These are phyloP conservation scores for Halictus quadricinctus DNA, from an alignment of 2,888 invertebrate species.

Conservation along the genomic window DNA sequence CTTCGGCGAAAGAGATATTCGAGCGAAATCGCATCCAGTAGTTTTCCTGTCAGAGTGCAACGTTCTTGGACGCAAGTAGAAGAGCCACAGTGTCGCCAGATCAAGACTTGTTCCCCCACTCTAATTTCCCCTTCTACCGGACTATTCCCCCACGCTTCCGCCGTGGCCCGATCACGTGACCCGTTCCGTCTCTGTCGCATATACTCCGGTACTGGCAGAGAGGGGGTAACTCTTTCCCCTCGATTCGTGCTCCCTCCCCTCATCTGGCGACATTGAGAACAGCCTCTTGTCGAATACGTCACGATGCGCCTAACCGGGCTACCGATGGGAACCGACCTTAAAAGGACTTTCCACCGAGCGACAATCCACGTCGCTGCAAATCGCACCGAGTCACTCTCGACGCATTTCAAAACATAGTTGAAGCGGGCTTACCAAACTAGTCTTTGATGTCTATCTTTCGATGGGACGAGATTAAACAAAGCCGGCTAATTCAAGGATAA, in stretches of 20 bases:
- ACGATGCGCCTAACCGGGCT: not conserved
- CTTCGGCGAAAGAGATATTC: not conserved
- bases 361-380: not conserved
- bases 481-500: not conserved
- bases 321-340: not conserved
- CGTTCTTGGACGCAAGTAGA: not conserved
- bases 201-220: too few species aligned
- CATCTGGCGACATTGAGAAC: not conserved
- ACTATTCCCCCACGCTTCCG: too few species aligned
- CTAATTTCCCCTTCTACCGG: too few species aligned
- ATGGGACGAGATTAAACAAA: slow-evolving; percentile 1
- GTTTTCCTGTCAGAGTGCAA: not conserved
- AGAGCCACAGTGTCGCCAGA: too few species aligned
- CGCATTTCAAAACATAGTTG: not conserved
- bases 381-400: not conserved
- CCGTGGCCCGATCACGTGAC: too few species aligned
- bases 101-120: too few species aligned
- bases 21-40: not conserved
- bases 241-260: too few species aligned
- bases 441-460: not conserved
- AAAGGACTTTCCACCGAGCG: not conserved
- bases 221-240: too few species aligned
- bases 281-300: not conserved
- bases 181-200: too few species aligned
- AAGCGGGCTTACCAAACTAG: not conserved